Conservation (phyloP, 2,113 vertebrate species). For the Caretta caretta region DNA sequence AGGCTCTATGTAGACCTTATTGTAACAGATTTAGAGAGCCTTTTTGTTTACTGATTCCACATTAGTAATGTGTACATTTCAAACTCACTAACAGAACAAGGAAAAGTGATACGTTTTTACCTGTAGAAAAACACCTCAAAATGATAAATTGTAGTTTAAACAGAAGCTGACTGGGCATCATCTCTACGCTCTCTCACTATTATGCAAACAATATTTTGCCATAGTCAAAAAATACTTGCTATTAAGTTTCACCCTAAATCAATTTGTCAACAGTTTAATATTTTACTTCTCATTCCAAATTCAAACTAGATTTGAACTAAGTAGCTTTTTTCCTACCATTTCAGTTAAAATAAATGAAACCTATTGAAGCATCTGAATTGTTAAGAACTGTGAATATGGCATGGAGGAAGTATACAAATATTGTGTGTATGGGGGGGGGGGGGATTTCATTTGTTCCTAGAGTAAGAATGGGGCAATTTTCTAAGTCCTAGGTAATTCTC, state of each 20-base stretch:
- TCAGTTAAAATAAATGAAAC: background rate
- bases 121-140: background rate
- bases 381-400: background rate
- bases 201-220: background rate
- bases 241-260: background rate
- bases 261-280: background rate
- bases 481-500: background rate
- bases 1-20: background rate
- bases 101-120: background rate
- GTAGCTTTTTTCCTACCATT: background rate
- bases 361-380: background rate
- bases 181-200: background rate
- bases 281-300: background rate
- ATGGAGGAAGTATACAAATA: background rate
- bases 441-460: background rate
- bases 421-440: background rate
- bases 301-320: background rate
- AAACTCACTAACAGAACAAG: background rate
- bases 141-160: background rate
- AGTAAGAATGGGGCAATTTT: background rate
- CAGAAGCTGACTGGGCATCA: background rate
- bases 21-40: background rate
- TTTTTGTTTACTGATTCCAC: background rate
- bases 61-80: background rate
- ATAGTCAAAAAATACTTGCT: background rate